phyloP scores from a whole-genome alignment of 1,140 invertebrate genomes.

The Leptonema lineaticorne region DNA sequence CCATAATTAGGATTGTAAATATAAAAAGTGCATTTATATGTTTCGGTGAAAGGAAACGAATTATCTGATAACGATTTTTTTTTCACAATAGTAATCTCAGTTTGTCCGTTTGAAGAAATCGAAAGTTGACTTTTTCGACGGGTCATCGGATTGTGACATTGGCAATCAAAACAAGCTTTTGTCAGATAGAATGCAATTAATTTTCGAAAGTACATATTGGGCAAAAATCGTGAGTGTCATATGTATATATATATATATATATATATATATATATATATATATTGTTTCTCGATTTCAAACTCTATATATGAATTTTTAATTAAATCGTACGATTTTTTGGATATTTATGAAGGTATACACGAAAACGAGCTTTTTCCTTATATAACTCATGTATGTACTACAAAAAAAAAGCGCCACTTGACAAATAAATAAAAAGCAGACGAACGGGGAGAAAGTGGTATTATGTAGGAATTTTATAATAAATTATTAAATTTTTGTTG shows the following conservation, averaged over 20 bases:
- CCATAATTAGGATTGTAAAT: too few relatives aligned
- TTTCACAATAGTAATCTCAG: constrained; percentile 9
- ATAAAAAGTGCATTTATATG: constrained; percentile 1
- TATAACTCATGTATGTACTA: too few relatives aligned
- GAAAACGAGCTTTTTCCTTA: too few relatives aligned
- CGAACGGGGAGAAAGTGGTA: too few relatives aligned
- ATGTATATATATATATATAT: not conserved
- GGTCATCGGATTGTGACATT: constrained; percentile 22
- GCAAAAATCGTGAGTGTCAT: not conserved
- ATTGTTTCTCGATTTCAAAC: too few relatives aligned
- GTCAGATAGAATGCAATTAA: constrained; percentile 8
- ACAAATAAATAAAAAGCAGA: too few relatives aligned
- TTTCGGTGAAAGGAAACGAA: constrained; percentile 20
- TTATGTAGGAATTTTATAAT: too few relatives aligned
- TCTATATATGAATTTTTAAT: too few relatives aligned
- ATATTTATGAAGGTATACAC: too few relatives aligned
- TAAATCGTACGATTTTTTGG: too few relatives aligned
- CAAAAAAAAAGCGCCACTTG: too few relatives aligned
- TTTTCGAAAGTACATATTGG: constrained; percentile 23
- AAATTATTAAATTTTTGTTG: too few relatives aligned
- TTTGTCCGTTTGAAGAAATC: constrained; percentile 19
- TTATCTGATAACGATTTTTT: constrained; percentile 16
- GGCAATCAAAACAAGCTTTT: constrained; percentile 21
- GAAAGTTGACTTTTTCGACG: constrained; percentile 16
- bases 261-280: not conserved